Base-by-base conservation (phyloP, 1,140 invertebrate genomes). In the Diprion similis region DNA sequence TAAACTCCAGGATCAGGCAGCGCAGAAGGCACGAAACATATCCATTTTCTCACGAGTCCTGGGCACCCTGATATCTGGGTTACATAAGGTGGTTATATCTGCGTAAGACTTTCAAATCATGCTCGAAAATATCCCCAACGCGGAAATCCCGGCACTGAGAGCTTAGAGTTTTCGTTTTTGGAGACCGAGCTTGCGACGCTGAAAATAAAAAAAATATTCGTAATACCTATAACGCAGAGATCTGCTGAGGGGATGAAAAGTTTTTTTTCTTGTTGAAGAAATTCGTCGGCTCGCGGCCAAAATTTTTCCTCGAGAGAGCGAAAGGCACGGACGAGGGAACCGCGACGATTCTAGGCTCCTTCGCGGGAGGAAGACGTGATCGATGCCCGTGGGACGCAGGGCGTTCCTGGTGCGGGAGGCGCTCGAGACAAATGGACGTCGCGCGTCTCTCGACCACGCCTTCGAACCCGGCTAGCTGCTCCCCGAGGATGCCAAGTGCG, bases 361-460 rank as follows among this genome's bases (percentile, higher is more conserved):
- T 64, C 59, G 78, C 80, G 84, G 83, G 80, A 87, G 85, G 81
- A 87, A 88, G 86, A 86, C 85, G 85, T 88, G 87, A 88, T 87
- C 86, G 87, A 88, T 88, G 86, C 85, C 84, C 81, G 85, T 86
- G 86, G 86, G 87, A 88, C 87, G 85, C 86, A 82, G 84, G 87
- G 87, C 87, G 87, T 88, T 87, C 80, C 86, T 88, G 85, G 86
- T 86, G 87, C 87, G 86, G 86, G 87, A 88, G 87, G 86, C 84
- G 84, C 82, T 77, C 86, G 86, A 88, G 86, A 88, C 86, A 88
- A 88, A 88, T 88, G 87, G 87, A 88, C 87, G 87, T 88, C 87
- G 87, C 87, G 86, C 87, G 86, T 88, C 87, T 88, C 85, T 79
- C 82, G 81, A 83, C 87, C 87, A 88, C 86, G 86, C 87, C 87